Conservation (phyloP, 2,113 vertebrate genomes). For the Terrapene triunguis region DNA sequence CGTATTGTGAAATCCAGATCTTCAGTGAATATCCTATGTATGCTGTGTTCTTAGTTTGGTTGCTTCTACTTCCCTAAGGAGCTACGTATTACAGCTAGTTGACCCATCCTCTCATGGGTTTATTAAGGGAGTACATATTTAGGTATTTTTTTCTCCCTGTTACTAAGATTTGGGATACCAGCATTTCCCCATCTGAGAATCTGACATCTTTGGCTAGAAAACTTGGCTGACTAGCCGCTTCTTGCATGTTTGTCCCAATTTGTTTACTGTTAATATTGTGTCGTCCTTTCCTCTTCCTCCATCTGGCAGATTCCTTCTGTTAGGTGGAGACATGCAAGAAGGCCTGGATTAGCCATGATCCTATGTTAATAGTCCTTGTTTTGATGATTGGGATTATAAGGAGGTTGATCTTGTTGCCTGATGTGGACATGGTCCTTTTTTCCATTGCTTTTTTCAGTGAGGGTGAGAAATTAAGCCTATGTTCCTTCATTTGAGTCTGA, state of each 20-base stretch:
- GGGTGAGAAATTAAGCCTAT: not conserved
- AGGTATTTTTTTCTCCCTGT: not conserved
- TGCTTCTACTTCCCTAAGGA: not conserved
- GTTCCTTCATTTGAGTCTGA: fast-evolving
- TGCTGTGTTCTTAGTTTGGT: not conserved
- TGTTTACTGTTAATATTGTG: not conserved
- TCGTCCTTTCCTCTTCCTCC: not conserved
- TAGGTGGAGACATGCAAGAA: not conserved
- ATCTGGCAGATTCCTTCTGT: not conserved
- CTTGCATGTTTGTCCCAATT: not conserved
- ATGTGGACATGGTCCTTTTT: not conserved
- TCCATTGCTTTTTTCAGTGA: not conserved
- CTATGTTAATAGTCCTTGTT: not conserved
- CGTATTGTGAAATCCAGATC: not conserved
- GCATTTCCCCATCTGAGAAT: not conserved
- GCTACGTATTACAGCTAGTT: not conserved
- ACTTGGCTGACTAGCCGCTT: not conserved
- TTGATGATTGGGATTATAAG: not conserved
- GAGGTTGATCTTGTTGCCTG: not conserved
- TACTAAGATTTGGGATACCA: not conserved
- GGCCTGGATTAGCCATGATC: not conserved
- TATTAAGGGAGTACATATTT: not conserved
- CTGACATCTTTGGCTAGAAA: not conserved
- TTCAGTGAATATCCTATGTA: not conserved
- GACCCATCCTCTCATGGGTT: not conserved